Percentiles rank a stretch among this genome's conserved stretches.
Conservation (phyloP, 2,797 vertebrate genomes). For the Ispidina picta region DNA sequence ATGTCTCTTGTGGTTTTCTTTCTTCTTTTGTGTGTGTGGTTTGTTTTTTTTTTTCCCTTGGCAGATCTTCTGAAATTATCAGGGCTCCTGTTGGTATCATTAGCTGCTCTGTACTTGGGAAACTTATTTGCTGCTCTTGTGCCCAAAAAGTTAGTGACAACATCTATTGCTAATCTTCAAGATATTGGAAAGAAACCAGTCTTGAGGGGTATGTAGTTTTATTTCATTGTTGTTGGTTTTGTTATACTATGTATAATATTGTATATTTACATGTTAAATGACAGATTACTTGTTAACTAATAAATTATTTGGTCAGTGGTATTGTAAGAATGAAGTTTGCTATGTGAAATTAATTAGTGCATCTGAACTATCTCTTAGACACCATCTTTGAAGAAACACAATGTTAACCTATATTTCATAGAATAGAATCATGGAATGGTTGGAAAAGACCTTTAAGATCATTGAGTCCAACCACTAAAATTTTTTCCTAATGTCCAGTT, state of each 20-base stretch:
- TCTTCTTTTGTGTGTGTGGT: not conserved
- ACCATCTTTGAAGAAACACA: not conserved
- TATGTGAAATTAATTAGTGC: not conserved
- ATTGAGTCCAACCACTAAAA: too few species aligned
- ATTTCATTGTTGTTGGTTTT: not conserved
- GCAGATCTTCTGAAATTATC: slow-evolving; percentile 50
- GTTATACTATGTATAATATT: not conserved
- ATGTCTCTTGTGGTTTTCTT: not conserved
- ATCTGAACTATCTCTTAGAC: not conserved
- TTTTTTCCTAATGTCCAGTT: too few species aligned
- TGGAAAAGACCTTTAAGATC: too few species aligned
- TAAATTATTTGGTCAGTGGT: not conserved
- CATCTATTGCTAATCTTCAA: slow-evolving; percentile 3
- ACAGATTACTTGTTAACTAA: not conserved
- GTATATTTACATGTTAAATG: not conserved
- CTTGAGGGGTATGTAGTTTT: slow-evolving; percentile 62
- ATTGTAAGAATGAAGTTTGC: not conserved
- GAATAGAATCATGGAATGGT: too few species aligned
- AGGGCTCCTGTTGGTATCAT: not conserved
- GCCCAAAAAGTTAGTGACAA: not conserved
- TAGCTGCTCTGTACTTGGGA: slow-evolving; percentile 75
- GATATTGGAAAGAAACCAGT: slow-evolving; percentile 36
- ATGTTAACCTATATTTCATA: not conserved
- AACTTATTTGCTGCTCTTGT: slow-evolving; percentile 33
- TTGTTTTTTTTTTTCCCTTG: not conserved